Evolutionary conservation across 2,888 invertebrate species (phyloP), one percentile per base, ranked within the genome.

Genomic region (Rosalia funebris): DNA sequence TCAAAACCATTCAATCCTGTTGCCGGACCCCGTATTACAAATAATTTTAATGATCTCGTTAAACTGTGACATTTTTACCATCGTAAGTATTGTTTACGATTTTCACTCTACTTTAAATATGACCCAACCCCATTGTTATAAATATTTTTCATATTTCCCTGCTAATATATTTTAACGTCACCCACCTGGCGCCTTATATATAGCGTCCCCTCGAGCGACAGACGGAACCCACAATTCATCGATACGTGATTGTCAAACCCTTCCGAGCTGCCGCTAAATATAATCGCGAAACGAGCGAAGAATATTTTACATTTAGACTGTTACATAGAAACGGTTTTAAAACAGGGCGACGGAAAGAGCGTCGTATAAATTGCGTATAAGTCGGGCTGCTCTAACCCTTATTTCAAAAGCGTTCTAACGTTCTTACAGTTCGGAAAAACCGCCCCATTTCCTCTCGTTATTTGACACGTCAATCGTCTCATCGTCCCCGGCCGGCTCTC

Each of bases 221-320:
- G 50, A 20, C 17, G 39, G 37, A 19, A 25, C 39, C 14, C 9
- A 47, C 50, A 39, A 36, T 47, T 50, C 48, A 48, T 37, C 48
- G 48, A 48, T 37, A 48, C 19, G 48, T 36, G 48, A 48, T 50
- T 31, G 37, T 50, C 50, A 39, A 50, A 50, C 20, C 34, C 50
- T 50, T 44, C 20, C 44, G 16, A 12, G 14, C 25, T 15, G 39
- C n/a, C 19, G 50, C 25, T 20, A n/a, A 34, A 48, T 16, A 17
- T 36, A 48, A 36, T 48, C 19, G 34, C 36, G 20, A n/a, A 50
- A 39, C 39, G 39, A 12, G 20, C 37, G n/a, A 15, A 11, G 20
- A 39, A 50, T 31, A 39, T 39, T 50, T 50, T 39, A 37, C 37
- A 20, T 39, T 50, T 10, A 20, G 39, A 39, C 39, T 25, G 39